Evolutionary conservation across 2,797 vertebrate species (phyloP), one percentile per base, ranked within the genome.

Genomic region (Enteromius fasciolatus): DNA sequence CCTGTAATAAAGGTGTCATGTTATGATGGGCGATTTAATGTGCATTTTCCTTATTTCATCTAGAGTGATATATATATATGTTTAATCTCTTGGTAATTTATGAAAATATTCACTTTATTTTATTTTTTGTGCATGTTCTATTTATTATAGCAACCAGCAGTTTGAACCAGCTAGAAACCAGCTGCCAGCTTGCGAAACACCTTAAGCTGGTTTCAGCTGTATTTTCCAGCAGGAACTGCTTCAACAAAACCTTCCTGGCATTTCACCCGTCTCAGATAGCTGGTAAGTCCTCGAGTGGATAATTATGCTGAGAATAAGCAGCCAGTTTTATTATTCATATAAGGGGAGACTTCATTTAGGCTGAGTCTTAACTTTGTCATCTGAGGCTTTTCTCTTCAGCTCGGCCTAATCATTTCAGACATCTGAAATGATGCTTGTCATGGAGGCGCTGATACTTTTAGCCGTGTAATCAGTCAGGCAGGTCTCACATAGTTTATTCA

Each of bases 1-100:
- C 57, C 72, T 81, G 75, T 81, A 88, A 89, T 90, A 86, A 89
- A 89, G 84, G 76, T 87, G 84, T 83, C 33, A 81, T 82, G 78
- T 81, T 57, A 85, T 81, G 66, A 86, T 50, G 39, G 46, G 15
- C 4, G 2, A 69, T 54, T 46, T 25, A 18, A 46, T 82, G 81
- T 82, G 63, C 28, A 8, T 14, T 82, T 48, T 44, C 25, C 17
- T 82, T 28, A 18, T 74, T 64, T 48, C 4, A 17, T 15, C 63
- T 74, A 12, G 36, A 39, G 15, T 52, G 10, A 31, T 10, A 41
- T 41, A 41, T 41, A 44, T 11, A 41, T 10, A 41, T 11, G 3
- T 50, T 73, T 50, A 12, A 57, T 15, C 5, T 17, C 12, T 23
- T 57, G 18, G 28, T 33, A 57, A 17, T 23, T 75, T 25, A 59